These are phyloP conservation scores for Phortica okadai DNA, from an alignment of 2,888 invertebrate genomes.

Conservation along the genomic window DNA sequence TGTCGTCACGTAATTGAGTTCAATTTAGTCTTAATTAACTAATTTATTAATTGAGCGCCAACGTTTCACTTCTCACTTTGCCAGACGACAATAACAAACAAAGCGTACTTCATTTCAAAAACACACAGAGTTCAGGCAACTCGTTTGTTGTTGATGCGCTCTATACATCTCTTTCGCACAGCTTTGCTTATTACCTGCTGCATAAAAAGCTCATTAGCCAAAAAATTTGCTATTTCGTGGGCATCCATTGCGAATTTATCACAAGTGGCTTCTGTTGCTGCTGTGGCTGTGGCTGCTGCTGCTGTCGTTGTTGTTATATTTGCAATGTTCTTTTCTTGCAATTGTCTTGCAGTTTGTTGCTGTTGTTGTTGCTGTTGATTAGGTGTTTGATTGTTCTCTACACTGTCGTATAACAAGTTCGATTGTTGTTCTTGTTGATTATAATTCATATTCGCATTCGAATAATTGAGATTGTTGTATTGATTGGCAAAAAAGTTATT, in stretches of 20 bases:
- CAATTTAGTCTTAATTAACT: background rate
- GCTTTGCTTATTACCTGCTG: slow-evolving; percentile 81
- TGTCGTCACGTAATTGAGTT: background rate
- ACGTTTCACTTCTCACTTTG: background rate
- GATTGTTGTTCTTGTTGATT: slow-evolving; percentile 42
- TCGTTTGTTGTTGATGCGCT: too few species aligned
- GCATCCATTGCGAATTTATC: slow-evolving; percentile 81
- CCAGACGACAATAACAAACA: background rate
- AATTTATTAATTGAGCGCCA: background rate
- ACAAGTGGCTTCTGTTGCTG: slow-evolving; percentile 40
- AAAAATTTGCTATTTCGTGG: slow-evolving; percentile 89
- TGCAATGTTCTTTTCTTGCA: slow-evolving; percentile 8
- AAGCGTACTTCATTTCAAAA: background rate
- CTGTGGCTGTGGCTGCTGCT: slow-evolving; percentile 50
- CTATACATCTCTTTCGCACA: background rate
- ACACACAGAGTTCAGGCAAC: background rate
- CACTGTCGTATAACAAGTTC: slow-evolving; percentile 54
- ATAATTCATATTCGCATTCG: slow-evolving; percentile 25
- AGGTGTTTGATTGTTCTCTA: slow-evolving; percentile 59
- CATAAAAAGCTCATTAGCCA: slow-evolving; percentile 89
- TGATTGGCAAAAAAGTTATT: slow-evolving; percentile 34
- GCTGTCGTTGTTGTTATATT: slow-evolving; percentile 49
- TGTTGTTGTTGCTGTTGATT: slow-evolving; percentile 40
- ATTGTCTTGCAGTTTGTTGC: slow-evolving; percentile 43
- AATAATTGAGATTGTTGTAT: background rate